Evolutionary conservation across 1,140 invertebrate genomes (phyloP).

Genomic region (Drosophila sechellia): DNA sequence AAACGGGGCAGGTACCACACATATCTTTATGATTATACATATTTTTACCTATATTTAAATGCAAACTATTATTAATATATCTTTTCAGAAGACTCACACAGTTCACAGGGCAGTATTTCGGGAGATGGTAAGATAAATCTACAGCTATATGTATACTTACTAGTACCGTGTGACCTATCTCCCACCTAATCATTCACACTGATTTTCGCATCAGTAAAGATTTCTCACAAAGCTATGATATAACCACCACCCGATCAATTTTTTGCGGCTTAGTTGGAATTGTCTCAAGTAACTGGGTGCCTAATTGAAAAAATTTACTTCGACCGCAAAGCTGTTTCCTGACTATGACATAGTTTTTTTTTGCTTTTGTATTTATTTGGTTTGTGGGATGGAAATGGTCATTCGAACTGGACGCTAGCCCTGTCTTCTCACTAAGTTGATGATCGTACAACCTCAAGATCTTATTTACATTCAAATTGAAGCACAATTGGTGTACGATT

Average conservation of each 20-base stretch:
- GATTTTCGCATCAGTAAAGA: conserved; percentile 8
- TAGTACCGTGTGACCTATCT: conserved; percentile 23
- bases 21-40: neutral
- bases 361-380: conserved; percentile 22
- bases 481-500: conserved; percentile 42
- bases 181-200: conserved; percentile 3
- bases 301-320: conserved; percentile 64
- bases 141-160: neutral
- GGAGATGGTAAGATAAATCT: conserved; percentile 71
- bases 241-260: conserved; percentile 46
- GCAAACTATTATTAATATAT: neutral
- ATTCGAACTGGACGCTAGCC: conserved; percentile 13
- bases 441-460: conserved; percentile 5
- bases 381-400: conserved; percentile 12
- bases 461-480: conserved; percentile 7
- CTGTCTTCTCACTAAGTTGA: conserved; percentile 7
- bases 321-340: conserved; percentile 61
- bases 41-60: neutral
- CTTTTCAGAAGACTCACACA: conserved; percentile 77
- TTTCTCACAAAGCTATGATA: conserved; percentile 24
- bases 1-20: conserved; percentile 54
- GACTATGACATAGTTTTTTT: conserved; percentile 17
- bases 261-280: conserved; percentile 50
- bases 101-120: conserved; percentile 79
- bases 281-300: conserved; percentile 56